Percentiles rank a stretch among this genome's conserved stretches.
Conservation (phyloP, 1,140 invertebrate genomes). For the Drosophila subobscura region DNA sequence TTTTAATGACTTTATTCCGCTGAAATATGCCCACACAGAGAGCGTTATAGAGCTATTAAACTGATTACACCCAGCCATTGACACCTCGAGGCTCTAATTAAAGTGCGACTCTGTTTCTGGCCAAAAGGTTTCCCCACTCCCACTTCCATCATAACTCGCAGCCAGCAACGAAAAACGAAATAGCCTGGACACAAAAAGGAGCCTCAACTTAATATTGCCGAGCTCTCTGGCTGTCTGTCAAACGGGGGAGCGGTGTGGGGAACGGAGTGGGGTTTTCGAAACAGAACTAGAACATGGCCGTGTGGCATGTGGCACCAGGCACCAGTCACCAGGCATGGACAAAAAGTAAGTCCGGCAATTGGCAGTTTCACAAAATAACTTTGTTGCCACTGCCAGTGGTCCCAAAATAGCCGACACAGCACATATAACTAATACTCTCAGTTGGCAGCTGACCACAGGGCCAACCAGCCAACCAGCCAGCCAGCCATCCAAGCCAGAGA, state of each 20-base stretch:
- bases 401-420: conserved; percentile 67
- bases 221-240: conserved; percentile 26
- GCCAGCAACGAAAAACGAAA: conserved; percentile 15
- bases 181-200: conserved; percentile 7
- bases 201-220: conserved; percentile 36
- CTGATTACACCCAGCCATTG: conserved; percentile 74
- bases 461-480: conserved; percentile 35
- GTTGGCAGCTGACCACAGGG: conserved; percentile 69
- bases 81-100: conserved; percentile 62
- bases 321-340: conserved; percentile 23
- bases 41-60: conserved; percentile 55
- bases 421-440: conserved; percentile 70
- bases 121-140: conserved; percentile 22
- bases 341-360: conserved; percentile 68
- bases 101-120: conserved; percentile 35
- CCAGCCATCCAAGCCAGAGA: conserved; percentile 25
- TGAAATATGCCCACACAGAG: conserved; percentile 55
- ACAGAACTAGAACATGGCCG: conserved; percentile 22
- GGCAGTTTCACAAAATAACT: conserved; percentile 75
- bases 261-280: not conserved
- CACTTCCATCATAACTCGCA: conserved; percentile 33
- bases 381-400: conserved; percentile 44
- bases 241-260: conserved; percentile 2
- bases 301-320: conserved; percentile 26
- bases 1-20: conserved; percentile 76